Evolutionary conservation across 2,888 invertebrate species (phyloP).

Genomic region (Phanerotoma sp.): DNA sequence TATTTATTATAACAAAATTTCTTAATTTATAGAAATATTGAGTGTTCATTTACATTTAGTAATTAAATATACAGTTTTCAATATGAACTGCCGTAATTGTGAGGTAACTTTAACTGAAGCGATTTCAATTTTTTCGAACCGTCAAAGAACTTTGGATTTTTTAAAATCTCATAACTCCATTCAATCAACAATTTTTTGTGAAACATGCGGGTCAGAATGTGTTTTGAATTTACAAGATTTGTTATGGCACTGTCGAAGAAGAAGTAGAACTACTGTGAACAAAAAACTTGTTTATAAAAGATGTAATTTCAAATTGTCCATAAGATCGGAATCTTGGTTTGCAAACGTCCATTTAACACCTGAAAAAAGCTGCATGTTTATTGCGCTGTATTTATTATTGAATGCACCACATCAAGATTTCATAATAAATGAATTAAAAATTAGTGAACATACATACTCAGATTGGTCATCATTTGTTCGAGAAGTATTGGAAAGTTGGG

Average conservation of each 20-base stretch:
- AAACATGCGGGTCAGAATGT: too few relatives aligned
- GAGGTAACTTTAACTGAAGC: too few relatives aligned
- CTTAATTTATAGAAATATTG: too few relatives aligned
- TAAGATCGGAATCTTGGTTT: background rate
- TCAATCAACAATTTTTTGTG: too few relatives aligned
- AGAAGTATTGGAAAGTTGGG: background rate
- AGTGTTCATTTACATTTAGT: too few relatives aligned
- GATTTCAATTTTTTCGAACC: too few relatives aligned
- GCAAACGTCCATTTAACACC: background rate
- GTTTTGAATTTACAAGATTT: too few relatives aligned
- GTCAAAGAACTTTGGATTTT: too few relatives aligned
- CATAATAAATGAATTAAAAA: background rate
- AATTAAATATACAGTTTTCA: too few relatives aligned
- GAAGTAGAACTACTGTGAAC: background rate
- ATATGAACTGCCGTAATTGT: too few relatives aligned
- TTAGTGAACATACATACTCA: background rate
- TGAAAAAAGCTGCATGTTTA: background rate
- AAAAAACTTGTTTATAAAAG: background rate
- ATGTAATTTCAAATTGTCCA: background rate
- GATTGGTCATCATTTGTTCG: constrained; percentile 1
- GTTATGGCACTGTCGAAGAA: background rate
- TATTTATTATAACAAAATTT: too few relatives aligned
- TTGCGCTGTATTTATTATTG: background rate
- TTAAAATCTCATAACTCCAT: too few relatives aligned
- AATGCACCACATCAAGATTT: background rate